Percentiles rank a stretch among this genome's conserved stretches.
These are phyloP conservation scores for Parnassius orleans DNA, from an alignment of 2,888 invertebrate genomes.

Conservation along the genomic window DNA sequence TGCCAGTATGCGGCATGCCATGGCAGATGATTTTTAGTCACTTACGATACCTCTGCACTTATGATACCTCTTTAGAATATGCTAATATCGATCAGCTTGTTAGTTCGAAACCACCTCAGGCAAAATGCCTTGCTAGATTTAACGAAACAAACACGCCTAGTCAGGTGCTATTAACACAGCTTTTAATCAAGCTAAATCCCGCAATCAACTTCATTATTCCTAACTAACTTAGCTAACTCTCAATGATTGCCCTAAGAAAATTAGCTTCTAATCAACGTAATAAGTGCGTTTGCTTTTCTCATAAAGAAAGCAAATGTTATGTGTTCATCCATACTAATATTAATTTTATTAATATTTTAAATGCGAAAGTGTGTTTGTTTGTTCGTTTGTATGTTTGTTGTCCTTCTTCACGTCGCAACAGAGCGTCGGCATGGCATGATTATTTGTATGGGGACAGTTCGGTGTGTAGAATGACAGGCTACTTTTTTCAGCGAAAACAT, in stretches of 20 bases:
- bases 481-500: too few relatives aligned
- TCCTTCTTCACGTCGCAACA: too few relatives aligned
- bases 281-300: conserved; percentile 6
- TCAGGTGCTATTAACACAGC: conserved; percentile 50
- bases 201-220: conserved; percentile 54
- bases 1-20: too few relatives aligned
- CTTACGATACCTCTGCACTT: too few relatives aligned
- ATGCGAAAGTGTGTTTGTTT: too few relatives aligned
- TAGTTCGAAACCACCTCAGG: conserved; percentile 15
- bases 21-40: too few relatives aligned
- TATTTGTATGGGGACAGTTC: too few relatives aligned
- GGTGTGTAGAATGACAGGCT: too few relatives aligned
- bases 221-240: conserved; percentile 35
- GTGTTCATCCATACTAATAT: too few relatives aligned
- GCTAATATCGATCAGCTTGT: conserved; percentile 13
- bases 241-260: conserved; percentile 22
- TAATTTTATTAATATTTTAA: too few relatives aligned
- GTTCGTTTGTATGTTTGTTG: too few relatives aligned
- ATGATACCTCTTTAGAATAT: neutral
- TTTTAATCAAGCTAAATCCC: conserved; percentile 58
- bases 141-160: conserved; percentile 37
- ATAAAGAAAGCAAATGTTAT: neutral
- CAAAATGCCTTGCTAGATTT: conserved; percentile 21
- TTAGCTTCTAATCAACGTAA: conserved; percentile 23
- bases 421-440: too few relatives aligned